Evolutionary conservation across 2,888 invertebrate species (phyloP).

Genomic region (Dynastes maya): DNA sequence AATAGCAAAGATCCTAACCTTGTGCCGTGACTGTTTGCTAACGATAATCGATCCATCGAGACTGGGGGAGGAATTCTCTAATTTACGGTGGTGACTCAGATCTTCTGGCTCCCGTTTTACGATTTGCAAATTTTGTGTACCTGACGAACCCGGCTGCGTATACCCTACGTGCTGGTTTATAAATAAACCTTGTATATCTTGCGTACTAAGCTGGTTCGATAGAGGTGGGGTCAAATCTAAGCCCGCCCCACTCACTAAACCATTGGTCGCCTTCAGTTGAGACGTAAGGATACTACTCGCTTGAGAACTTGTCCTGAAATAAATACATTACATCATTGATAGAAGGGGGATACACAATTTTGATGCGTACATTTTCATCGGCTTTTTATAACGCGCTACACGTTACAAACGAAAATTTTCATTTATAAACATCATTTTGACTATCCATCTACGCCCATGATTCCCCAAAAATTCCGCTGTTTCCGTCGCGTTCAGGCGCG

Average conservation of each 20-base stretch:
- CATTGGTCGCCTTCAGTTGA: constrained; percentile 81
- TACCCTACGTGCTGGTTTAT: constrained; percentile 77
- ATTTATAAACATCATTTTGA: constrained; percentile 9
- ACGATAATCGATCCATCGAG: constrained; percentile 74
- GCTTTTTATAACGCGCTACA: too few relatives aligned
- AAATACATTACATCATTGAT: constrained; percentile 59
- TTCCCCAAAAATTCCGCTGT: neutral
- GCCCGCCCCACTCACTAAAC: constrained; percentile 80
- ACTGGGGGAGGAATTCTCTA: constrained; percentile 75
- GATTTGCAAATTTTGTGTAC: constrained; percentile 75
- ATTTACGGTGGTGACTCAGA: constrained; percentile 80
- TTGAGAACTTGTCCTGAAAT: constrained; percentile 70
- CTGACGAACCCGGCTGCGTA: constrained; percentile 71
- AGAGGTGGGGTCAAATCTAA: constrained; percentile 71
- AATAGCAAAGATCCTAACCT: constrained; percentile 68
- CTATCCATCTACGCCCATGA: neutral
- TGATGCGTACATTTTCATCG: neutral
- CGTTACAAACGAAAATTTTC: neutral
- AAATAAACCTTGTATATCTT: constrained; percentile 73
- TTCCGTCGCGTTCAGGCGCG: too few relatives aligned
- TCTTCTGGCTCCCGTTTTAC: constrained; percentile 89
- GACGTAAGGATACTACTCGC: constrained; percentile 76
- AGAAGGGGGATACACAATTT: constrained; percentile 45
- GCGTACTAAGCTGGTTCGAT: constrained; percentile 76
- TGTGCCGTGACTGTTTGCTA: constrained; percentile 73